Evolutionary conservation across 2,888 invertebrate genomes (phyloP).

Genomic region (Parnassius glacialis): DNA sequence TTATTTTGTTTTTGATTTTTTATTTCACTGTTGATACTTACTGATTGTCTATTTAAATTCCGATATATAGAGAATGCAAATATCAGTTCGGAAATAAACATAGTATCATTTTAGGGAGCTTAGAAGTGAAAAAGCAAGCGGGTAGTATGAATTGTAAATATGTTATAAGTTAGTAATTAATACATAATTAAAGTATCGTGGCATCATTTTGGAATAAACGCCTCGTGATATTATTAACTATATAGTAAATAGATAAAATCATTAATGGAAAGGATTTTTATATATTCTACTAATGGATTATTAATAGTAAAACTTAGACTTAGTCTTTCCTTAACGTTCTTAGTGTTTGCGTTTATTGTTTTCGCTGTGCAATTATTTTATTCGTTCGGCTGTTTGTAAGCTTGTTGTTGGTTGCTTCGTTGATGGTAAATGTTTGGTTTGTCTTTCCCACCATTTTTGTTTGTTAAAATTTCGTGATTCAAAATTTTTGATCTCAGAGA

Average conservation of each 20-base stretch:
- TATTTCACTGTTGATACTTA: slow-evolving; percentile 66
- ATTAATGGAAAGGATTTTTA: slow-evolving; percentile 79
- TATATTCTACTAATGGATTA: slow-evolving; percentile 80
- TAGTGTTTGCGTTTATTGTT: slow-evolving; percentile 74
- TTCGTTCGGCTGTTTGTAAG: slow-evolving; percentile 59
- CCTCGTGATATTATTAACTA: slow-evolving; percentile 80
- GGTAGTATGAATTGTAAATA: slow-evolving; percentile 79
- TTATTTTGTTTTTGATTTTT: slow-evolving; percentile 71
- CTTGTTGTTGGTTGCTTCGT: slow-evolving; percentile 68
- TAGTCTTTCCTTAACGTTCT: slow-evolving; percentile 65
- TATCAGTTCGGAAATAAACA: slow-evolving; percentile 46
- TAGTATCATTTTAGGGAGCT: slow-evolving; percentile 65
- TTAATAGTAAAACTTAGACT: slow-evolving; percentile 74
- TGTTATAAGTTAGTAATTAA: slow-evolving; percentile 65
- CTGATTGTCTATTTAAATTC: slow-evolving; percentile 44
- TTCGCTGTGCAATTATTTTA: slow-evolving; percentile 76
- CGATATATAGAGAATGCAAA: slow-evolving; percentile 39
- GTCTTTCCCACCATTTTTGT: slow-evolving; percentile 52
- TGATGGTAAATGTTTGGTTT: slow-evolving; percentile 36
- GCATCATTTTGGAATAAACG: slow-evolving; percentile 67
- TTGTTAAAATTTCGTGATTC: slow-evolving; percentile 54
- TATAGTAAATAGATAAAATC: slow-evolving; percentile 79
- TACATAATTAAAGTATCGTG: slow-evolving; percentile 65
- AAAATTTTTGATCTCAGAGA: slow-evolving; percentile 74
- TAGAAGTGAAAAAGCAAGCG: slow-evolving; percentile 66